These are phyloP conservation scores for Tuta absoluta DNA, from an alignment of 2,888 invertebrate genomes.

Conservation along the genomic window DNA sequence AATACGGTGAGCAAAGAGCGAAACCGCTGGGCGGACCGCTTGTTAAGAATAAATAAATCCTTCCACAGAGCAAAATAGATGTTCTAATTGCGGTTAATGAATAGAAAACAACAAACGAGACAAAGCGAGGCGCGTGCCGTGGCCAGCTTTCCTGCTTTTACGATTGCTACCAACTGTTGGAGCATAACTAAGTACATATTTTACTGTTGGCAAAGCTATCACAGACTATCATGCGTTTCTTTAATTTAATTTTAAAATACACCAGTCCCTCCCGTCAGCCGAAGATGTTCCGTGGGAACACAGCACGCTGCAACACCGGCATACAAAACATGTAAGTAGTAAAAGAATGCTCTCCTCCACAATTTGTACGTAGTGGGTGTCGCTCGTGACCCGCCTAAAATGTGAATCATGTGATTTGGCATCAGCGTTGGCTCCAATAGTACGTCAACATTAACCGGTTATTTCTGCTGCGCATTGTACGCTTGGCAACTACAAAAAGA, in stretches of 20 bases:
- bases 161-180: constrained; percentile 25
- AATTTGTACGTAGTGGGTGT: constrained; percentile 52
- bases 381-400: constrained; percentile 71
- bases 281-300: too few relatives aligned
- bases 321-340: not conserved
- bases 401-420: constrained; percentile 77
- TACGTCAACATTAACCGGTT: constrained; percentile 63
- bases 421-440: constrained; percentile 62
- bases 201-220: too few relatives aligned
- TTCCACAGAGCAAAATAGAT: not conserved
- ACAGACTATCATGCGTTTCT: too few relatives aligned
- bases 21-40: too few relatives aligned
- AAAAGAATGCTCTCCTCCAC: not conserved
- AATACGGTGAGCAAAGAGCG: too few relatives aligned
- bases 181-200: constrained; percentile 39
- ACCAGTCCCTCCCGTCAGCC: too few relatives aligned
- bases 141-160: constrained; percentile 20
- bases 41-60: constrained; percentile 13
- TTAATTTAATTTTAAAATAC: too few relatives aligned
- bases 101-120: not conserved
- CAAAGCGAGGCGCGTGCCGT: constrained; percentile 11
- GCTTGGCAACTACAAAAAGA: constrained; percentile 63
- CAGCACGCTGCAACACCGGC: too few relatives aligned
- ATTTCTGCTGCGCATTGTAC: constrained; percentile 62
- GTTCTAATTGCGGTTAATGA: constrained; percentile 1